Evolutionary conservation across 1,140 invertebrate species (phyloP), one percentile per base, ranked within the genome.

Genomic region (Atta colombica): DNA sequence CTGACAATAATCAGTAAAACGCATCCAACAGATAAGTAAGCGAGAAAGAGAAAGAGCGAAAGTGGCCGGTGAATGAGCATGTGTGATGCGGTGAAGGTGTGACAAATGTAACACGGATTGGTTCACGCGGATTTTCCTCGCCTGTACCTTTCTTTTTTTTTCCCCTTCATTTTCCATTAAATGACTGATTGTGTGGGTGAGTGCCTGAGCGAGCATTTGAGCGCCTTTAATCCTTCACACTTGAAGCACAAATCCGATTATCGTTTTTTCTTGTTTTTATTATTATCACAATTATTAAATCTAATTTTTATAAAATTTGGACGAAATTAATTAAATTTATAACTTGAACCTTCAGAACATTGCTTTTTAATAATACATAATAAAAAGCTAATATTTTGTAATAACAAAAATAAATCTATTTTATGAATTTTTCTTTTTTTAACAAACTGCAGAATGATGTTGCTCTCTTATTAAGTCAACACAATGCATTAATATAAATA

Each of bases 1-100:
- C 69, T 60, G 75, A 58, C 80, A 74, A 87, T 90, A 89, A 90
- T 90, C 86, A 90, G 74, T 74, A 49, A 87, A 84, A 90, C 78
- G 77, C 69, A 81, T 78, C 53, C 63, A 78, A 71, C 69, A 53
- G 63, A 90, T 84, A 55, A 61, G 39, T 45, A 18, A 60, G 71
- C 65, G 39, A 68, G n/a, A 60, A 45, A 77, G 39, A 85, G 2
- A 85, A 12, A 65, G 77, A 88, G 87, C 84, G 28, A 88, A 88
- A 85, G 85, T 88, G 84, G 53, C 63, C 45, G 60, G 78, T 51
- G 61, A 63, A 28, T 58, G 84, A 75, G 39, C 71, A 78, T 88
- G 84, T 86, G 77, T 71, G 74, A 63, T 89, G 85, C 88, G 45
- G 55, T 82, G 88, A 66, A 89, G 63, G 88, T 89, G 88, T 90